These are phyloP conservation scores for Coenonympha glycerion DNA, from an alignment of 2,888 invertebrate species.

Conservation along the genomic window DNA sequence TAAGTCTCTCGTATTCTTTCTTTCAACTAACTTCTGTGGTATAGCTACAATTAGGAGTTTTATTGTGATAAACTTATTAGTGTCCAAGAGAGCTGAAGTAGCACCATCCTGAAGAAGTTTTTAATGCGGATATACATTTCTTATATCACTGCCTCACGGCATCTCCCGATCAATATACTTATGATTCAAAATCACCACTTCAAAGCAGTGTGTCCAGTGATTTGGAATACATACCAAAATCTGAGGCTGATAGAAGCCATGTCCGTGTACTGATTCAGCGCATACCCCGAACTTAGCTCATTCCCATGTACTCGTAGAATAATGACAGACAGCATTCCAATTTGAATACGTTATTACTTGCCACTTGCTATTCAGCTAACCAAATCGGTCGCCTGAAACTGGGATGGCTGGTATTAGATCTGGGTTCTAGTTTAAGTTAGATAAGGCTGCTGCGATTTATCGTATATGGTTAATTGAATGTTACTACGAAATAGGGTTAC, in stretches of 20 bases:
- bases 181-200: neutral
- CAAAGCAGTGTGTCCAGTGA: neutral
- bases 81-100: too few species aligned
- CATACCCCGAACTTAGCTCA: constrained; percentile 11
- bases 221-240: constrained; percentile 1
- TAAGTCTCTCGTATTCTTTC: too few species aligned
- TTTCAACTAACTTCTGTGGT: too few species aligned
- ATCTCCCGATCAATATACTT: too few species aligned
- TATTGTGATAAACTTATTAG: too few species aligned
- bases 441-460: neutral
- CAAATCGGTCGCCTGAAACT: constrained; percentile 15
- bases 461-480: neutral
- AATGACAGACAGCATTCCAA: constrained; percentile 20
- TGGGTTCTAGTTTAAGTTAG: neutral
- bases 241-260: neutral
- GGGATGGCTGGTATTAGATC: constrained; percentile 8
- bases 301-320: constrained; percentile 13
- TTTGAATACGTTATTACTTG: constrained; percentile 19
- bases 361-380: constrained; percentile 18
- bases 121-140: too few species aligned
- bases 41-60: too few species aligned
- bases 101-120: too few species aligned
- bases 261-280: constrained; percentile 3
- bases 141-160: too few species aligned
- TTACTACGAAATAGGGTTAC: neutral